Conservation (phyloP, 2,113 vertebrate species). For the Choloepus hoffmanni region DNA sequence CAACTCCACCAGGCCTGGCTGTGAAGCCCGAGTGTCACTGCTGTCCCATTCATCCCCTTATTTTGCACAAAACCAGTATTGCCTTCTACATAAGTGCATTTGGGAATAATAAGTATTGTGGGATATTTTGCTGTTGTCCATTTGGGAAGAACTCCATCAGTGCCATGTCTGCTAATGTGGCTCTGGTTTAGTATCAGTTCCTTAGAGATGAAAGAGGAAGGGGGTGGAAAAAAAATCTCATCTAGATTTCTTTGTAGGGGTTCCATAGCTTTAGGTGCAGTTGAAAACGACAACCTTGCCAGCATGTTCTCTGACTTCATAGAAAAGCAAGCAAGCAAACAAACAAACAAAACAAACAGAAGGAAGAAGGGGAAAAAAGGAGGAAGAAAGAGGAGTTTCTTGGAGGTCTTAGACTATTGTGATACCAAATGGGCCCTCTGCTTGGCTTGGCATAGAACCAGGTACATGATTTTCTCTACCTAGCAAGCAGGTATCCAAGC, state of each 20-base stretch:
- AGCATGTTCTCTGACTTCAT: slow-evolving; percentile 44
- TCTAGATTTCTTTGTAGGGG: slow-evolving; percentile 28
- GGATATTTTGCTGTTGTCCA: background rate
- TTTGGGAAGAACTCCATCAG: slow-evolving; percentile 33
- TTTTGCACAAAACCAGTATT: slow-evolving; percentile 44
- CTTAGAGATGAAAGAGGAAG: slow-evolving; percentile 38
- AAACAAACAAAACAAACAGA: no score
- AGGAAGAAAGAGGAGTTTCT: slow-evolving; percentile 56
- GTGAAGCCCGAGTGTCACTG: background rate
- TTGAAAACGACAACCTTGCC: slow-evolving; percentile 13
- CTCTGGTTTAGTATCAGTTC: background rate
- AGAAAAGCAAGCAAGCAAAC: slow-evolving; percentile 27
- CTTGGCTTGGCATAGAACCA: slow-evolving; percentile 43
- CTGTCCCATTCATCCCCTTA: slow-evolving; percentile 1
- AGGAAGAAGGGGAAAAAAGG: background rate
- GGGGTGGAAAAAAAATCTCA: background rate
- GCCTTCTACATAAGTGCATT: slow-evolving; percentile 56
- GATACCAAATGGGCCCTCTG: slow-evolving; percentile 36
- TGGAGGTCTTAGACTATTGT: slow-evolving; percentile 65
- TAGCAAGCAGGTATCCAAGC: slow-evolving; percentile 57
- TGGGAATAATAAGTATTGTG: slow-evolving; percentile 23
- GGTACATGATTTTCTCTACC: slow-evolving; percentile 47
- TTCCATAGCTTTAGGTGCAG: slow-evolving; percentile 32
- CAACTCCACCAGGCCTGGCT: background rate
- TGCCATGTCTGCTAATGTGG: slow-evolving; percentile 8